Evolutionary conservation across 2,797 vertebrate genomes (phyloP).

Genomic region (Sphenodon punctatus): DNA sequence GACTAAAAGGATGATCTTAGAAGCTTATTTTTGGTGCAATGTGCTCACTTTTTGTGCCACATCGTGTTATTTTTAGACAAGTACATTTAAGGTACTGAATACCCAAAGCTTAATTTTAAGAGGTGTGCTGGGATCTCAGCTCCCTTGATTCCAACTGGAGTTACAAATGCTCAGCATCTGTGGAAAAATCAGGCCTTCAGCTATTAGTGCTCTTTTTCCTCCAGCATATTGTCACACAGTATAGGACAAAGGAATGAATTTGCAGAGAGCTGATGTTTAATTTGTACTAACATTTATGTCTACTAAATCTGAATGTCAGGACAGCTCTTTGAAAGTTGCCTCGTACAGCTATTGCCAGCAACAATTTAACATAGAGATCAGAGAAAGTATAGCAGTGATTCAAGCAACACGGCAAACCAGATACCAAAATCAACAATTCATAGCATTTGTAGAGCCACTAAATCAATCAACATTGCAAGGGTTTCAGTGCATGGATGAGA

Average conservation of each 20-base stretch:
- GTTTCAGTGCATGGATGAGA: too few species aligned
- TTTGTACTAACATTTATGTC: slow-evolving; percentile 58
- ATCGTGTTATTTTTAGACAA: slow-evolving; percentile 3
- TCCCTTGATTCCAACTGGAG: slow-evolving; percentile 40
- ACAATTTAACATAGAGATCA: slow-evolving; percentile 28
- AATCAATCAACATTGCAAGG: too few species aligned
- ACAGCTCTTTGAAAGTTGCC: slow-evolving; percentile 48
- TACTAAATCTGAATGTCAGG: slow-evolving; percentile 54
- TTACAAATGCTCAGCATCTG: slow-evolving; percentile 12
- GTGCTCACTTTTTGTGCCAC: not conserved
- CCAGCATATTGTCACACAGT: slow-evolving; percentile 40
- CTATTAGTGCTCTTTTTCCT: slow-evolving; percentile 49
- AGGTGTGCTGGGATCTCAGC: not conserved
- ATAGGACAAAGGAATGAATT: slow-evolving; percentile 51
- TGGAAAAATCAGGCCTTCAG: slow-evolving; percentile 48
- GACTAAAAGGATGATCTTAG: too few species aligned
- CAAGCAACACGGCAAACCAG: too few species aligned
- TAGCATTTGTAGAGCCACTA: too few species aligned
- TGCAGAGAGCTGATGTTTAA: slow-evolving; percentile 8
- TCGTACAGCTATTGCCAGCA: slow-evolving; percentile 57
- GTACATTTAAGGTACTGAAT: not conserved
- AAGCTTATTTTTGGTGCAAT: not conserved
- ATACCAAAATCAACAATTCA: too few species aligned
- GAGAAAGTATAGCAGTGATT: slow-evolving; percentile 4
- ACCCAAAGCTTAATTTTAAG: slow-evolving; percentile 2